These are phyloP conservation scores for Synodontis membranacea DNA, from an alignment of 2,113 vertebrate genomes.

Conservation along the genomic window DNA sequence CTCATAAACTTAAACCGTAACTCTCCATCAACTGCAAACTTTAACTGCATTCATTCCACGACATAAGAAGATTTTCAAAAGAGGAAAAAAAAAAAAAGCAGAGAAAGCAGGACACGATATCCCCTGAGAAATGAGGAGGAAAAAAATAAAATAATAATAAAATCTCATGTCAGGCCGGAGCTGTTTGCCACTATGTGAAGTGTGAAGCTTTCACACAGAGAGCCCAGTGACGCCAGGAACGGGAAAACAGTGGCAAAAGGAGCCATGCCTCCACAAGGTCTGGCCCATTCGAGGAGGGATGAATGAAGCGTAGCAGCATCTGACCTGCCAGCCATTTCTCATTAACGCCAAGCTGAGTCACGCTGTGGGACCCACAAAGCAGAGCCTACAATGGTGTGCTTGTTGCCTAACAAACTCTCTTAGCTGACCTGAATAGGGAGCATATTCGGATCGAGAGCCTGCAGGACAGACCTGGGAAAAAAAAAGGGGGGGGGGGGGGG, in stretches of 20 bases:
- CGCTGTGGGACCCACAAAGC: constrained; percentile 42
- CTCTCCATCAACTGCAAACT: not conserved
- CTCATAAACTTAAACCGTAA: not conserved
- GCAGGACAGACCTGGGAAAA: constrained; percentile 29
- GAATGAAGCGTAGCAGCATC: constrained; percentile 51
- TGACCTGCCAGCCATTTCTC: constrained; percentile 49
- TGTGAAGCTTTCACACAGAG: constrained; percentile 35
- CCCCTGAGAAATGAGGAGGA: not conserved
- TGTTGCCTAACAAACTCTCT: constrained; percentile 61
- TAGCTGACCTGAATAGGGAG: constrained; percentile 46
- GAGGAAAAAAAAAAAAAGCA: not conserved
- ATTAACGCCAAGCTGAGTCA: constrained; percentile 56
- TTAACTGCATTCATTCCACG: not conserved
- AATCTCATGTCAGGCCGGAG: not conserved
- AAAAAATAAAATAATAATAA: not conserved
- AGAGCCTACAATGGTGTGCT: constrained; percentile 56
- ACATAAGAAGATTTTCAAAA: not conserved
- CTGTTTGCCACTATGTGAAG: constrained; percentile 8
- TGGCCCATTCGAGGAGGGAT: constrained; percentile 33
- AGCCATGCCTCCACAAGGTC: constrained; percentile 44
- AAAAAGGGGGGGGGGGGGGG: too few relatives aligned
- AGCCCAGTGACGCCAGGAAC: constrained; percentile 29
- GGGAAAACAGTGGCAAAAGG: constrained; percentile 28
- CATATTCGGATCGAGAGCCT: constrained; percentile 37
- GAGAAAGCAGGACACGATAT: not conserved